These are phyloP conservation scores for Nysson spinosus DNA, from an alignment of 2,888 invertebrate species.

Conservation along the genomic window DNA sequence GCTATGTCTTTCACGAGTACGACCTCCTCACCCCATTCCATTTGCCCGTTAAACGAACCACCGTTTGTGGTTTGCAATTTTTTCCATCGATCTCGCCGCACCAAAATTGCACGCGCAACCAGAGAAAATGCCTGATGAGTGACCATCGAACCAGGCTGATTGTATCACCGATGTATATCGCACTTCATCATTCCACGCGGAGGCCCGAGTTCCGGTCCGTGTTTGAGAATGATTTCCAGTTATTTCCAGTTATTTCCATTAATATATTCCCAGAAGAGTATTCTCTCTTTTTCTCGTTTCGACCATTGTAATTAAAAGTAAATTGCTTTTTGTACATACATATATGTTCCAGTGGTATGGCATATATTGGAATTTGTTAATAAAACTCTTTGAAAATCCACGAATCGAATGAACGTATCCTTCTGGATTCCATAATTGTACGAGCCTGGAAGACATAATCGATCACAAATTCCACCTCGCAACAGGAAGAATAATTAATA, in stretches of 20 bases:
- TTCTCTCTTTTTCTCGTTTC: neutral
- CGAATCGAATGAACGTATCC: too few relatives aligned
- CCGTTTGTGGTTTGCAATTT: constrained; percentile 30
- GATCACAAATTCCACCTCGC: too few relatives aligned
- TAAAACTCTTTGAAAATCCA: too few relatives aligned
- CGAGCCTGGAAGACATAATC: too few relatives aligned
- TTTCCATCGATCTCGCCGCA: too few relatives aligned
- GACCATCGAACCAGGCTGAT: constrained; percentile 25
- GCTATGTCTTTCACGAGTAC: constrained; percentile 37
- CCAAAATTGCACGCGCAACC: constrained; percentile 36
- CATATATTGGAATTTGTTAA: too few relatives aligned
- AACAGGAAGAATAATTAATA: too few relatives aligned
- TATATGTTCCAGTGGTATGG: too few relatives aligned
- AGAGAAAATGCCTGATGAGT: constrained; percentile 42
- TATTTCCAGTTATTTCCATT: constrained; percentile 26
- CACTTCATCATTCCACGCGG: neutral
- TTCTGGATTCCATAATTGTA: too few relatives aligned
- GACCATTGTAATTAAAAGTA: neutral
- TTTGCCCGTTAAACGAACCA: constrained; percentile 41
- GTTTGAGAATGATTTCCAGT: constrained; percentile 20
- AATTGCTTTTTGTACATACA: too few relatives aligned
- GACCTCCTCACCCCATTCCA: too few relatives aligned
- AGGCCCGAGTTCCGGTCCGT: constrained; percentile 24
- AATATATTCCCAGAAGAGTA: too few relatives aligned
- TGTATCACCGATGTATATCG: constrained; percentile 19